These are phyloP conservation scores for Endotricha flammealis DNA, from an alignment of 2,888 invertebrate species.

Conservation along the genomic window DNA sequence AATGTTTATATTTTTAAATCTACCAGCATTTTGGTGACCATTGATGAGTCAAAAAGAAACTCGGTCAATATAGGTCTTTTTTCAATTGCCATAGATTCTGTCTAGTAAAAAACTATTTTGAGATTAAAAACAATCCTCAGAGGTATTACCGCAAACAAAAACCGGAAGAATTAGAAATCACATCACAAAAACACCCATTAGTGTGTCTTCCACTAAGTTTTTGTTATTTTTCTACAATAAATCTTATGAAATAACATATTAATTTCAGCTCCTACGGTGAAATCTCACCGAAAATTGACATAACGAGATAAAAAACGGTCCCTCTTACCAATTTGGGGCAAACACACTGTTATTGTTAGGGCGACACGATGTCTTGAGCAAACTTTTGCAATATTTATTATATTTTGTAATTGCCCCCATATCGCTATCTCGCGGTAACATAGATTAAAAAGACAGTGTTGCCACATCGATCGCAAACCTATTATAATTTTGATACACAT, in stretches of 20 bases:
- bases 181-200: too few relatives aligned
- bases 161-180: too few relatives aligned
- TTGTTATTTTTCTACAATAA: too few relatives aligned
- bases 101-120: too few relatives aligned
- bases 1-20: too few relatives aligned
- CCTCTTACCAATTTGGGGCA: conserved; percentile 60
- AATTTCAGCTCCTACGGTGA: conserved; percentile 10
- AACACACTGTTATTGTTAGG: conserved; percentile 65
- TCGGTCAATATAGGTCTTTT: too few relatives aligned
- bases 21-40: too few relatives aligned
- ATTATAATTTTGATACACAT: conserved; percentile 35
- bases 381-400: conserved; percentile 68
- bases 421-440: conserved; percentile 49
- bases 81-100: too few relatives aligned
- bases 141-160: too few relatives aligned
- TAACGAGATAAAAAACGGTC: conserved; percentile 53
- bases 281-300: conserved; percentile 51
- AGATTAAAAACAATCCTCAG: too few relatives aligned
- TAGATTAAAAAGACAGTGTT: conserved; percentile 51
- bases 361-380: conserved; percentile 40
- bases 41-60: too few relatives aligned
- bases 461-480: conserved; percentile 32
- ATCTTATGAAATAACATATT: conserved; percentile 1
- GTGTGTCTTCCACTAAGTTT: too few relatives aligned
- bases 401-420: conserved; percentile 72